Evolutionary conservation across 2,888 invertebrate species (phyloP), one percentile per base, ranked within the genome.

Genomic region (Orchestes rusci): DNA sequence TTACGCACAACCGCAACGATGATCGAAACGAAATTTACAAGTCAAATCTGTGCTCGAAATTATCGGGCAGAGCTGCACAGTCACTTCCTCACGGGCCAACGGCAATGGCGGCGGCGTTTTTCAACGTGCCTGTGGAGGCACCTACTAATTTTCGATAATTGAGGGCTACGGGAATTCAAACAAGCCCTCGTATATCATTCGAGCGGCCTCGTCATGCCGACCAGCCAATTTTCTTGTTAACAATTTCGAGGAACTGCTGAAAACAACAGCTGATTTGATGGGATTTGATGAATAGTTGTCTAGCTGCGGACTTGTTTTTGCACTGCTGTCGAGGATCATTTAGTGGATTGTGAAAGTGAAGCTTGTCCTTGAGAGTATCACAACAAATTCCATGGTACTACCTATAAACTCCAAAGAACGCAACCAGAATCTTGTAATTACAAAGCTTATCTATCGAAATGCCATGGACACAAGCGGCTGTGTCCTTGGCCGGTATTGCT

Each of bases 191-290:
- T 56, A 47, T 54, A 55, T 50, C 50, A 47, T 47, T 43, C 37
- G 36, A 50, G 45, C 45, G 39, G 29, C 30, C 42, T 52, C 53
- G 51, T 48, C 53, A 52, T 54, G 50, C 51, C 40, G 46, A 52
- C 38, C 54, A 48, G 45, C 56, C 55, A 59, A 59, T 59, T 57
- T 56, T 56, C 57, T 59, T 51, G 57, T 59, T 59, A 57, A 56
- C 53, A 53, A 55, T 59, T 55, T 54, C 43, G 48, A 28, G 45
- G 47, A 48, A 51, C 37, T 37, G 5, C n/a, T n/a, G n/a, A n/a
- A n/a, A n/a, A n/a, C n/a, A n/a, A n/a, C n/a, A n/a, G n/a, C n/a
- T n/a, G n/a, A n/a, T n/a, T n/a, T n/a, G n/a, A n/a, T n/a, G n/a
- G n/a, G n/a, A n/a, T n/a, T n/a, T n/a, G n/a, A n/a, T n/a, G n/a